Evolutionary conservation across 2,888 invertebrate species (phyloP), one percentile per base, ranked within the genome.

Genomic region (Noctua janthina): DNA sequence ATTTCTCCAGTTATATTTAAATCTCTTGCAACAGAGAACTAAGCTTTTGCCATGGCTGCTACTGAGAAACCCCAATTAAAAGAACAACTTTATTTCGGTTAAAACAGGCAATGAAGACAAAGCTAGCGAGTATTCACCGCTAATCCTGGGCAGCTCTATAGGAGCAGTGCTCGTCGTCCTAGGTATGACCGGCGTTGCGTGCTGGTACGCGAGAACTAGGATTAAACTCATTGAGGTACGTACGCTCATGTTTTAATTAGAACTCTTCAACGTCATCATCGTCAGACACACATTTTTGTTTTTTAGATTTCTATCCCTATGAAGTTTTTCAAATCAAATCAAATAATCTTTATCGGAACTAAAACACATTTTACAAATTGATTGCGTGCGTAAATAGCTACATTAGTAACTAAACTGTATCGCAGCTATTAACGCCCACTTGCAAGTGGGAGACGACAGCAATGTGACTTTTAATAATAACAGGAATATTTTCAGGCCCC

Each of bases 401-500:
- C 54, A 23, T 54, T 23, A 23, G 20, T 8, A 8, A 54, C 54
- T 20, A 20, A 7, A 54, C 23, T 54, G 8, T 20, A 10, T 8
- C 54, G 20, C 54, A 20, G 54, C 20, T 54, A 23, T 54, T 54
- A 54, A 54, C 20, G 2, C 23, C 20, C 54, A 23, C 54, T 8
- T 20, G 23, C 23, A 54, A 54, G 23, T 23, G 23, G 8, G 2
- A 54, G 23, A 23, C 54, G 54, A 54, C 54, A 54, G 2, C 23
- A 23, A 54, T 54, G 23, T 23, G 23, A 54, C 54, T 23, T 54
- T 23, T 23, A 23, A 20, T 23, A 54, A 23, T 54, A 23, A 23
- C 23, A 54, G 8, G 8, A 54, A 54, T 54, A 54, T 49, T 78
- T 78, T 56, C 79, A 78, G 78, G 29, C 49, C 5, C 35, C 54